These are phyloP conservation scores for Scaptomyza caliginosa DNA, from an alignment of 2,888 invertebrate genomes.

Conservation along the genomic window DNA sequence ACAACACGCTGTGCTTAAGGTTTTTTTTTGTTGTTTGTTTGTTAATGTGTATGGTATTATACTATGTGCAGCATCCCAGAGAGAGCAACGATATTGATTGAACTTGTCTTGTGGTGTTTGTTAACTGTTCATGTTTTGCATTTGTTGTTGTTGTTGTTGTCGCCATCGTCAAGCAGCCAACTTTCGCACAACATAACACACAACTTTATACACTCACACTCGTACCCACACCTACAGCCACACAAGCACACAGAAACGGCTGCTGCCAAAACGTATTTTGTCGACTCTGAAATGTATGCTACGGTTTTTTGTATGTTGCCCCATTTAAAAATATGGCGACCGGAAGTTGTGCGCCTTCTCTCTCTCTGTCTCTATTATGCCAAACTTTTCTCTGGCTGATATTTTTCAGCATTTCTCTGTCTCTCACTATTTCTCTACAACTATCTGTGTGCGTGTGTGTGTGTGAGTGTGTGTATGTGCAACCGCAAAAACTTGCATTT, in stretches of 20 bases:
- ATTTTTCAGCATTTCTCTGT: slow-evolving; percentile 25
- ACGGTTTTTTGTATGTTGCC: slow-evolving; percentile 51
- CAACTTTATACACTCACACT: slow-evolving; percentile 6
- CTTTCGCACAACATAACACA: slow-evolving; percentile 41
- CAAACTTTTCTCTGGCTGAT: slow-evolving; percentile 30
- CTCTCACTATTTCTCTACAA: slow-evolving; percentile 20
- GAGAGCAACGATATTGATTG: slow-evolving; percentile 45
- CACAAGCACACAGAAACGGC: slow-evolving; percentile 21
- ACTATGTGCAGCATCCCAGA: slow-evolving; percentile 36
- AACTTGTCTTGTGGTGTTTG: slow-evolving; percentile 53
- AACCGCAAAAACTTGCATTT: slow-evolving; percentile 57
- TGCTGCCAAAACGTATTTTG: slow-evolving; percentile 47
- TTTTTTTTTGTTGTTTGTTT: too few species aligned
- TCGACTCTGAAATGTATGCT: slow-evolving; percentile 56
- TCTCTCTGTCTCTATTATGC: slow-evolving; percentile 39
- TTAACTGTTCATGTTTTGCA: slow-evolving; percentile 46
- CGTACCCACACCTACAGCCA: slow-evolving; percentile 18
- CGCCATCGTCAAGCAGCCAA: slow-evolving; percentile 41
- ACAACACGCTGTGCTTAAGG: slow-evolving; percentile 45
- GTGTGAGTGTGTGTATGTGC: slow-evolving; percentile 41
- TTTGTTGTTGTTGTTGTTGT: slow-evolving; percentile 55
- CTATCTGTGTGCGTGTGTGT: slow-evolving; percentile 28
- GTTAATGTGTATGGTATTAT: too few species aligned
- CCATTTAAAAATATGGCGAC: slow-evolving; percentile 27
- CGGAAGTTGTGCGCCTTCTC: slow-evolving; percentile 39